phyloP scores from a whole-genome alignment of 2,888 invertebrate species.

The Lapara coniferarum region DNA sequence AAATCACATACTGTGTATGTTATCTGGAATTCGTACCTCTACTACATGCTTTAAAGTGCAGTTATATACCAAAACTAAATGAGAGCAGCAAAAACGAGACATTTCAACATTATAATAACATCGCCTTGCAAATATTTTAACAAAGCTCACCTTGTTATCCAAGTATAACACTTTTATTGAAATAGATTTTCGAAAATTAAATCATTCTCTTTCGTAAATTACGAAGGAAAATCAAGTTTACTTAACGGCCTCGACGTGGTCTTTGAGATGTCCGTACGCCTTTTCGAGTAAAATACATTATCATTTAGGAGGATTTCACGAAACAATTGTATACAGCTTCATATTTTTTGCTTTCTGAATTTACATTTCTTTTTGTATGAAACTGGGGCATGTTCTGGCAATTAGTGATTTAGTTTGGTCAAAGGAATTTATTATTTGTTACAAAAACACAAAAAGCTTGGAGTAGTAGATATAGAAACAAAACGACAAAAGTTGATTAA shows the following conservation, averaged over 20 bases:
- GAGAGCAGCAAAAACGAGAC: too few species aligned
- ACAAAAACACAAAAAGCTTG: too few species aligned
- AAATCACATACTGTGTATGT: too few species aligned
- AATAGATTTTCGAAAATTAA: constrained; percentile 15
- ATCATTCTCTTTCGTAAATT: constrained; percentile 18
- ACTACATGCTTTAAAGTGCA: too few species aligned
- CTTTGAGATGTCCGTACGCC: constrained; percentile 9
- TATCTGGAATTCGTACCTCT: too few species aligned
- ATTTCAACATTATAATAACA: too few species aligned
- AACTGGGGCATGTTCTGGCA: neutral
- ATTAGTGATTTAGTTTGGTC: neutral
- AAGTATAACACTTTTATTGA: neutral
- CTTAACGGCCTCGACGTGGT: constrained; percentile 11
- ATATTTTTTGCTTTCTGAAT: constrained; percentile 2
- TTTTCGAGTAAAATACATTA: constrained; percentile 23
- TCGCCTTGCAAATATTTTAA: neutral
- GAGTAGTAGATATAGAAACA: too few species aligned
- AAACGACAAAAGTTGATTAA: too few species aligned
- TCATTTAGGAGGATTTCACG: constrained; percentile 18
- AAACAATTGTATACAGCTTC: neutral
- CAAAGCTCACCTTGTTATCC: neutral
- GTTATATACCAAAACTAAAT: too few species aligned
- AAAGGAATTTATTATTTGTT: neutral
- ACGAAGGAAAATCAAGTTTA: constrained; percentile 26
- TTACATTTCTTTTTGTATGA: constrained; percentile 2